Percentiles rank a stretch among this genome's conserved stretches.
Conservation (phyloP, 2,113 vertebrate species). For the Murina feae region DNA sequence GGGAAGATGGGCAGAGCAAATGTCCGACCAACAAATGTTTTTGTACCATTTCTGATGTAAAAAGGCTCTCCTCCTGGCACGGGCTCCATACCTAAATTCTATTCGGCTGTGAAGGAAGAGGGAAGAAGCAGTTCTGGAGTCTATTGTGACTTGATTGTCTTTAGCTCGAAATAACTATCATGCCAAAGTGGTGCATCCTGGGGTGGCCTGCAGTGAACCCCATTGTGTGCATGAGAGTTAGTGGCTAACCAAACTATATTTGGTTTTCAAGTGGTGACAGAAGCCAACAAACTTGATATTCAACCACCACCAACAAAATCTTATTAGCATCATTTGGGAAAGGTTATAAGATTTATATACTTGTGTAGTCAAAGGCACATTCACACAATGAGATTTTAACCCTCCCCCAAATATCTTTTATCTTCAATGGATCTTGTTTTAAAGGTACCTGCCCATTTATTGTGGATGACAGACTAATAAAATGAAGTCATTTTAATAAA, state of each 20-base stretch:
- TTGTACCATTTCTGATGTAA: background rate
- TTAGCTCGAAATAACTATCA: background rate
- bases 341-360: background rate
- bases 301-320: background rate
- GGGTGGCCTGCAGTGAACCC: background rate
- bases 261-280: background rate
- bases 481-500: conserved; percentile 88
- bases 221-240: background rate
- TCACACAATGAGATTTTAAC: background rate
- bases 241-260: background rate
- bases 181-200: background rate
- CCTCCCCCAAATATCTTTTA: conserved; percentile 74
- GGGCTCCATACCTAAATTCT: background rate
- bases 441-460: conserved; percentile 82
- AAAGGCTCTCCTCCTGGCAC: background rate
- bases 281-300: background rate
- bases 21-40: background rate
- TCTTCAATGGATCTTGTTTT: conserved; percentile 80
- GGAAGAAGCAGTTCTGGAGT: background rate
- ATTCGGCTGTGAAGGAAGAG: background rate
- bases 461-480: conserved; percentile 84
- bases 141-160: background rate
- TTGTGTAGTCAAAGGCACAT: background rate
- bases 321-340: conserved; percentile 17
- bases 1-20: background rate